Evolutionary conservation across 2,888 invertebrate genomes (phyloP).

Genomic region (Caenorhabditis sp.): DNA sequence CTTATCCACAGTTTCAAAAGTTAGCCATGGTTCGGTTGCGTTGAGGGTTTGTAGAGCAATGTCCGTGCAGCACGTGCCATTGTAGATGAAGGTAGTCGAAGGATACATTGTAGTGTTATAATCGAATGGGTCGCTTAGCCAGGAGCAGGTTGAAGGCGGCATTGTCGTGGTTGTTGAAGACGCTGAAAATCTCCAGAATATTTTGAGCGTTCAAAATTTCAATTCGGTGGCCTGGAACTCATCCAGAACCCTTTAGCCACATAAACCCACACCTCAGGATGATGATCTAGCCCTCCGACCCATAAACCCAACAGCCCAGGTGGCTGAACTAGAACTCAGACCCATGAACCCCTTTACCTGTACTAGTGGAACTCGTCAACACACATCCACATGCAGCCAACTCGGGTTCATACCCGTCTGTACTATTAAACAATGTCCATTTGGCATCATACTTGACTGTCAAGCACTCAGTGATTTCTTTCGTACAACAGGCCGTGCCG

Average conservation of each 20-base stretch:
- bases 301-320: no score
- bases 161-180: not conserved
- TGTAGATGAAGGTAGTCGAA: not conserved
- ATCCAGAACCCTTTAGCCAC: not conserved
- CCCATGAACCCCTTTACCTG: no score
- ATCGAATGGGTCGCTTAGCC: not conserved
- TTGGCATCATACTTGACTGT: not conserved
- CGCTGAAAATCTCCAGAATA: no score
- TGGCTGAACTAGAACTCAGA: no score
- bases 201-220: no score
- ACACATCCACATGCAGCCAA: slow-evolving; percentile 1
- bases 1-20: not conserved
- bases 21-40: not conserved
- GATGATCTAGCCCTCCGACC: no score
- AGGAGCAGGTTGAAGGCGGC: not conserved
- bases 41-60: not conserved
- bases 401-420: not conserved
- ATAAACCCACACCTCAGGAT: no score
- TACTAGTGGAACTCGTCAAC: not conserved
- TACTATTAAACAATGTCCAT: not conserved
- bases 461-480: not conserved
- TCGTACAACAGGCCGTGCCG: not conserved
- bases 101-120: not conserved
- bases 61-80: slow-evolving; percentile 12
- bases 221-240: no score